Base-by-base conservation (phyloP, 2,888 invertebrate genomes). In the Agrilus mali region DNA sequence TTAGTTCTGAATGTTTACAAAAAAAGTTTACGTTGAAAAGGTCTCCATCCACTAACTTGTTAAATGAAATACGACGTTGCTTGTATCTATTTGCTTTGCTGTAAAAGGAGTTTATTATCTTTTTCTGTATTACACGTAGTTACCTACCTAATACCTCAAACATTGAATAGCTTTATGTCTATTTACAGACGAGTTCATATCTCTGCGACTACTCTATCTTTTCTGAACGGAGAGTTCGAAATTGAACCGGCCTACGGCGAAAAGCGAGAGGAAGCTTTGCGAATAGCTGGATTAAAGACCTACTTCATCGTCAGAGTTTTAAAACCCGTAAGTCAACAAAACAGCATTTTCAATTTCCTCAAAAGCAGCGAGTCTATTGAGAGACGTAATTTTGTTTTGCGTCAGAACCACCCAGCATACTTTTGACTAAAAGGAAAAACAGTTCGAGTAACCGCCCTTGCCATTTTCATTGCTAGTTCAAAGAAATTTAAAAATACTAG, bases 211-310 rank as follows among this genome's bases (percentile, higher is more conserved):
- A 95, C 95, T 2, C 71, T 88, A 58, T 78, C 83, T 55, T 93
- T 83, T 66, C 72, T 95, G 52, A 83, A 81, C 60, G 85, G 85
- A 33, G 90, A 92, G 66, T 95, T 95, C 63, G 92, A 93, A 69
- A 88, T 94, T 53, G 93, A 93, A 61, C 83, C 87, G 3, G 93
- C 86, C 1, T 81, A 78, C 61, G 94, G 93, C 0, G 92, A 92
- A 63, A 82, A 85, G 50, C 75, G 93, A n/a, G 94, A 95, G 63
- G 93, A 94, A 66, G 81, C 86, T 55, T 70, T 94, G 43, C 75
- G 87, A 39, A 83, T 85, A 61, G 89, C 92, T 5, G 89, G 90
- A 46, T 76, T 94, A 56, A 86, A 86, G 67, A 94, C 94, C 4
- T 94, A 82, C 70, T 92, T 94, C 68, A 93, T 95, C 55, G 84